Base-by-base conservation (phyloP, 35 echinoderm and acorn worm genomes). In the Ophiothrix spiculata region DNA sequence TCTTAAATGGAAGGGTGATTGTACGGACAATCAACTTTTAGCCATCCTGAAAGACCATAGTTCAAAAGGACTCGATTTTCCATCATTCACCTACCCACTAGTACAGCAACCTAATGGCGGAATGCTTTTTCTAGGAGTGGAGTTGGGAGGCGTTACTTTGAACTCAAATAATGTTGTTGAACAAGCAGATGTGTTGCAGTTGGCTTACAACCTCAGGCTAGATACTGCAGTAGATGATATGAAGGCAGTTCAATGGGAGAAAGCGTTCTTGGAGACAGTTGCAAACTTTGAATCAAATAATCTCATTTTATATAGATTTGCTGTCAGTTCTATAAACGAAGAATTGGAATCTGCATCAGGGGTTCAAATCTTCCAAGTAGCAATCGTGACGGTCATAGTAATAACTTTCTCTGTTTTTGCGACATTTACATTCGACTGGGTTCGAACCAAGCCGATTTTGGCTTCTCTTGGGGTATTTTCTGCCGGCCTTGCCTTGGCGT, bases 171-270 rank as follows among this genome's bases (percentile, higher is more conserved):
- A n/a, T n/a, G n/a, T n/a, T n/a, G n/a, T 64, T 13, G 40, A 33
- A 33, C 14, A 23, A 19, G 54, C 81, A 33, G 45, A 45, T 13
- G 54, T 23, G 1, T 10, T 37, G 15, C 81, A 36, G 40, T 64
- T 84, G n/a, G 34, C 54, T 29, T 84, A 84, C 54, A 35, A 36
- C 35, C 39, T 84, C 34, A 31, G 49, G 19, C 37, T 64, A 23
- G 13, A 74, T 35, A 60, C 54, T 32, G 21, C 29, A 14, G 38
- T 77, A 13, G 56, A 87, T 0, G 64, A 54, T 28, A 39, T 76
- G 17, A 60, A 64, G 35, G 80, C 64, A 19, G 78, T 78, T 29
- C 15, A 78, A 38, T 94, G 92, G 92, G 92, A 94, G 42, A 73
- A 94, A 15, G 39, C 64, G 11, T 86, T 94, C 15, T n/a, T 89